These are phyloP conservation scores for Strigamia maritima DNA, from an alignment of 2,888 invertebrate genomes.

Conservation along the genomic window DNA sequence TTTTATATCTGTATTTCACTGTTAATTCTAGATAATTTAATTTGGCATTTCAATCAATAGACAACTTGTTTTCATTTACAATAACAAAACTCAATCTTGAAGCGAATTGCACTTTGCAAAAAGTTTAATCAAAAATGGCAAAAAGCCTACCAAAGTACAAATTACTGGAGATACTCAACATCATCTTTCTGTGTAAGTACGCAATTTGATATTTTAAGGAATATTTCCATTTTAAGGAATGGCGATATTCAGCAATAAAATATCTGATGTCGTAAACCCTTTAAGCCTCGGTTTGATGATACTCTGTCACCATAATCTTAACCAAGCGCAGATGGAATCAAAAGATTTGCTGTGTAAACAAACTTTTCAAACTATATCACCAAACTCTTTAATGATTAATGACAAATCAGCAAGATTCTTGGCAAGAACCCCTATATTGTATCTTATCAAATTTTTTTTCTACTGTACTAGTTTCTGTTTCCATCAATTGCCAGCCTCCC, in stretches of 20 bases:
- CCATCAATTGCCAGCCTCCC: too few relatives aligned
- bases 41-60: not conserved
- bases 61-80: slow-evolving; percentile 12
- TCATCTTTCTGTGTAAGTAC: too few relatives aligned
- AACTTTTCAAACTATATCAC: not conserved
- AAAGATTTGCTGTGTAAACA: not conserved
- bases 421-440: not conserved
- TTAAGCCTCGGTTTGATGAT: not conserved
- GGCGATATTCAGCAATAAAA: too few relatives aligned
- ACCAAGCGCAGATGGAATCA: slow-evolving; percentile 18
- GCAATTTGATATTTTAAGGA: too few relatives aligned
- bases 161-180: not conserved
- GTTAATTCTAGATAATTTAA: not conserved
- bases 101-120: not conserved
- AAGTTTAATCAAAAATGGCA: slow-evolving; percentile 3
- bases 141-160: not conserved
- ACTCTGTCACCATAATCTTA: slow-evolving; percentile 21
- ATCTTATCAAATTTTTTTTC: not conserved
- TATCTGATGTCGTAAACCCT: slow-evolving; percentile 19
- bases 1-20: not conserved
- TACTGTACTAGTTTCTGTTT: not conserved
- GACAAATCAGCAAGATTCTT: not conserved
- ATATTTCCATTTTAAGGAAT: too few relatives aligned
- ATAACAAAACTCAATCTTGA: not conserved
- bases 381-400: not conserved